Evolutionary conservation across 2,888 invertebrate genomes (phyloP).

Genomic region (Amitus sp.): DNA sequence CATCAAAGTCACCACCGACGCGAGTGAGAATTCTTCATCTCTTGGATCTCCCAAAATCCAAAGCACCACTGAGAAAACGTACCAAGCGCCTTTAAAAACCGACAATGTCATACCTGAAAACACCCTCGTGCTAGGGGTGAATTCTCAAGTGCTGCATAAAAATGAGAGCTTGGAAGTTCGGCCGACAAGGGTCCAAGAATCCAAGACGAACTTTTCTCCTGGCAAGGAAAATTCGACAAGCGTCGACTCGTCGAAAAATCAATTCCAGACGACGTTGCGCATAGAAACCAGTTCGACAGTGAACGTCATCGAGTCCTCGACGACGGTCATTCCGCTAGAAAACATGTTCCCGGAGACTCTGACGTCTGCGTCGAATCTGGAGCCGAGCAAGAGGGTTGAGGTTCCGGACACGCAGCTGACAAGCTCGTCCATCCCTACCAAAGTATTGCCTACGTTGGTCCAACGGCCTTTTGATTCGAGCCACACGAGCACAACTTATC

Average conservation of each 20-base stretch:
- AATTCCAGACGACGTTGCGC: slow-evolving; percentile 51
- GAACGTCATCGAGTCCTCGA: slow-evolving; percentile 56
- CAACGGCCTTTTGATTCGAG: slow-evolving; percentile 33
- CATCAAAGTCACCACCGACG: slow-evolving; percentile 16
- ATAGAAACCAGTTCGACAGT: slow-evolving; percentile 60
- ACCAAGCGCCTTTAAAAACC: slow-evolving; percentile 51
- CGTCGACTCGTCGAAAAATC: slow-evolving; percentile 27
- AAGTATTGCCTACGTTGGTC: slow-evolving; percentile 59
- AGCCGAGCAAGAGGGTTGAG: slow-evolving; percentile 49
- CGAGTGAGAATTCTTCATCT: slow-evolving; percentile 13
- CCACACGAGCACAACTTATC: slow-evolving; percentile 33
- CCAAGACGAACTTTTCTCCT: not conserved
- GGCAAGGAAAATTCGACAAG: slow-evolving; percentile 9
- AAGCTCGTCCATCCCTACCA: slow-evolving; percentile 61
- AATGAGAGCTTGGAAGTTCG: not conserved
- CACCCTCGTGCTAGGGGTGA: slow-evolving; percentile 51
- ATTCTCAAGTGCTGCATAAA: slow-evolving; percentile 25
- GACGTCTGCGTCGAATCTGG: slow-evolving; percentile 36
- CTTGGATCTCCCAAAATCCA: slow-evolving; percentile 23
- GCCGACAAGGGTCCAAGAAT: not conserved
- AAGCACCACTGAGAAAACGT: slow-evolving; percentile 45
- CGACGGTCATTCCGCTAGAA: slow-evolving; percentile 43
- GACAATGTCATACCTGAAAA: slow-evolving; percentile 51
- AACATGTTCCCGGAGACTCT: slow-evolving; percentile 25
- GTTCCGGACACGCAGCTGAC: slow-evolving; percentile 34